Percentiles rank a stretch among this genome's conserved stretches.
Evolutionary conservation across 2,888 invertebrate genomes (phyloP).

Genomic region (Arctia plantaginis): DNA sequence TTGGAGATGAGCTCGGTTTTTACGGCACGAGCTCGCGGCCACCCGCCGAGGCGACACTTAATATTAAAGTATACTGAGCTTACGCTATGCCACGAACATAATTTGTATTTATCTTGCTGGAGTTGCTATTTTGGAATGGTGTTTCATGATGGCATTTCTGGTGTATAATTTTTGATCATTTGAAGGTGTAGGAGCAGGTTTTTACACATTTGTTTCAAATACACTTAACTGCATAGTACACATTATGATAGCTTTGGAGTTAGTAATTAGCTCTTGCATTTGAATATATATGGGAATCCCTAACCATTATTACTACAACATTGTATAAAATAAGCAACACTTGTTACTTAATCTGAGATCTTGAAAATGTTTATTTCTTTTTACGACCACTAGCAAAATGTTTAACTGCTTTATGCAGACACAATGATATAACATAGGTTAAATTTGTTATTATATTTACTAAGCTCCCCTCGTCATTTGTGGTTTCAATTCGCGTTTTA

Average conservation of each 20-base stretch:
- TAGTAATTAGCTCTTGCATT: not conserved
- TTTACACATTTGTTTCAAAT: not conserved
- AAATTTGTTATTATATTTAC: conserved; percentile 38
- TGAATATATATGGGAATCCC: not conserved
- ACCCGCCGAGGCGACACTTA: conserved; percentile 80
- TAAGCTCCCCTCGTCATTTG: conserved; percentile 79
- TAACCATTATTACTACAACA: not conserved
- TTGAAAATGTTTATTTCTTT: not conserved
- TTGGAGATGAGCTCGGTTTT: conserved; percentile 83
- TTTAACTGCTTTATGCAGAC: not conserved
- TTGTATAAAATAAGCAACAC: not conserved
- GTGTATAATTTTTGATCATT: not conserved
- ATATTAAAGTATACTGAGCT: conserved; percentile 50
- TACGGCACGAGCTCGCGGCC: conserved; percentile 83
- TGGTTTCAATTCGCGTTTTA: conserved; percentile 86
- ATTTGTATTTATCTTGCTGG: not conserved
- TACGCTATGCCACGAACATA: conserved; percentile 37
- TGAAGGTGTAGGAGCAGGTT: not conserved
- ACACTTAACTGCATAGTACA: not conserved
- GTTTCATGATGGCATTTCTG: not conserved
- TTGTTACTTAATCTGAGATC: not conserved
- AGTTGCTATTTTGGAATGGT: not conserved
- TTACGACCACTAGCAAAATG: not conserved
- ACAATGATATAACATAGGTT: conserved; percentile 31
- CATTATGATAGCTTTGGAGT: not conserved